A percentile compares a stretch with the other conserved stretches of the same genome.
Conservation (phyloP, 2,888 invertebrate genomes). For the Hirudinaria manillensis region DNA sequence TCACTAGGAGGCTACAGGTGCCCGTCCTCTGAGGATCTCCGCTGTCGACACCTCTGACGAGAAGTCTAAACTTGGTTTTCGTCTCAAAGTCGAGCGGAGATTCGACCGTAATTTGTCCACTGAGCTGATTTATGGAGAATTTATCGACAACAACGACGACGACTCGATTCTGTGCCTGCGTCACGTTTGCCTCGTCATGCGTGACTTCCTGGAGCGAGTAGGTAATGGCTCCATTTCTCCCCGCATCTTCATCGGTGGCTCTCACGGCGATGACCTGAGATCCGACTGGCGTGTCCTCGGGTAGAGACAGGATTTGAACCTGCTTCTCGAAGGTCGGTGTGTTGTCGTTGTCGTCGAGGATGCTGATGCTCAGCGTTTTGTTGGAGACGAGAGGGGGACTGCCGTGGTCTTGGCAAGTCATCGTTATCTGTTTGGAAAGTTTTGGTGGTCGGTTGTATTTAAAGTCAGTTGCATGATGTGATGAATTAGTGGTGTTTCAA, state of each 20-base stretch:
- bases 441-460: too few species aligned
- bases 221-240: too few species aligned
- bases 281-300: too few species aligned
- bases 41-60: slow-evolving; percentile 45
- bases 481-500: too few species aligned
- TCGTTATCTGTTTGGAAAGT: slow-evolving; percentile 14
- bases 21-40: slow-evolving; percentile 41
- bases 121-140: neutral
- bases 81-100: slow-evolving; percentile 37
- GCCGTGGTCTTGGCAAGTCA: slow-evolving; percentile 8
- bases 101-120: slow-evolving; percentile 33
- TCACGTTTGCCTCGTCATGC: too few species aligned
- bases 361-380: slow-evolving; percentile 41
- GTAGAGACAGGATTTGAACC: neutral
- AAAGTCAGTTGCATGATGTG: too few species aligned
- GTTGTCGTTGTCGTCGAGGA: slow-evolving; percentile 47
- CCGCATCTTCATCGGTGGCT: too few species aligned
- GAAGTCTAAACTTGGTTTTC: slow-evolving; percentile 40
- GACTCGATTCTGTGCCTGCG: too few species aligned
- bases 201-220: too few species aligned
- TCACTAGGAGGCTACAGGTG: neutral
- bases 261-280: too few species aligned
- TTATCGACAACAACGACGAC: too few species aligned
- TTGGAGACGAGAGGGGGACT: neutral
- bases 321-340: slow-evolving; percentile 40